Evolutionary conservation across 2,888 invertebrate species (phyloP).

Genomic region (Polietes domitor): DNA sequence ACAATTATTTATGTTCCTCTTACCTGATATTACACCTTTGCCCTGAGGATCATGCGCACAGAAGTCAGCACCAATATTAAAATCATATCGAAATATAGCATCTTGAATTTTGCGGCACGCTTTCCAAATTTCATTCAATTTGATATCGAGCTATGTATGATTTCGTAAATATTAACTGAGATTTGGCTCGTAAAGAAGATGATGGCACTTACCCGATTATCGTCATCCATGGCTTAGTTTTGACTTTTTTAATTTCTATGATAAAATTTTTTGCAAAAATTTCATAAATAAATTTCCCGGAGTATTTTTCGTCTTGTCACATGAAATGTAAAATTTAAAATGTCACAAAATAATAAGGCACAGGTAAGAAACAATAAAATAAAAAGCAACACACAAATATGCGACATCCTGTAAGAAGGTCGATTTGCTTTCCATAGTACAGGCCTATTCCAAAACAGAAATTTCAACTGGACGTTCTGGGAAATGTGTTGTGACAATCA

Average conservation of each 20-base stretch:
- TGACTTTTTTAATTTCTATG: neutral
- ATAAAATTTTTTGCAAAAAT: neutral
- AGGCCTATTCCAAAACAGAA: too few relatives aligned
- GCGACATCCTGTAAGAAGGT: too few relatives aligned
- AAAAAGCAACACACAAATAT: too few relatives aligned
- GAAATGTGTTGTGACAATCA: too few relatives aligned
- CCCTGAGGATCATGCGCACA: slow-evolving; percentile 86
- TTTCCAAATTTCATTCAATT: slow-evolving; percentile 87
- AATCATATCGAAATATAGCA: slow-evolving; percentile 87
- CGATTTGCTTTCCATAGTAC: too few relatives aligned
- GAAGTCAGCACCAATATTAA: slow-evolving; percentile 88
- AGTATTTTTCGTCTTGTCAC: neutral
- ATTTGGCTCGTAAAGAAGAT: too few relatives aligned
- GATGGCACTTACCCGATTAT: slow-evolving; percentile 62
- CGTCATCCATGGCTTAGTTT: slow-evolving; percentile 64
- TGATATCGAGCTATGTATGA: slow-evolving; percentile 66
- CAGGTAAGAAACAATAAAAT: too few relatives aligned
- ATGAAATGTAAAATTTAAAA: neutral
- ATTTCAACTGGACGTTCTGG: too few relatives aligned
- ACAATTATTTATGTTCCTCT: neutral
- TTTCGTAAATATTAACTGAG: neutral
- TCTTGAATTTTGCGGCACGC: slow-evolving; percentile 91
- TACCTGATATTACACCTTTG: slow-evolving; percentile 86
- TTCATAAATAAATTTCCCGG: neutral
- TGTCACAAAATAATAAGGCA: too few relatives aligned